phyloP scores from a whole-genome alignment of 2,888 invertebrate genomes.

The Macrosoma leucophasiata region DNA sequence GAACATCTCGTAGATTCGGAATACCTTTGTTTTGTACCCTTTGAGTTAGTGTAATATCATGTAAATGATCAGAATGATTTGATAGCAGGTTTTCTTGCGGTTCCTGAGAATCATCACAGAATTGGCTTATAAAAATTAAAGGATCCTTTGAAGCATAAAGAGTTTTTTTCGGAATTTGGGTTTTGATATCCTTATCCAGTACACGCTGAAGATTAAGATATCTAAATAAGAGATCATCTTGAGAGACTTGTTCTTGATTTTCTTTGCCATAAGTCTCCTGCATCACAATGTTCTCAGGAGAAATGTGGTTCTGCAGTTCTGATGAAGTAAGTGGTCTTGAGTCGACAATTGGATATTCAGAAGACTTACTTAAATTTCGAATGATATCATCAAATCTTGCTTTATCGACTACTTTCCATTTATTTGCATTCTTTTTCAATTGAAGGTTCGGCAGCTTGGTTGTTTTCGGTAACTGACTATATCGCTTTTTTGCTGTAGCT shows the following conservation, averaged over 20 bases:
- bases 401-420: too few relatives aligned
- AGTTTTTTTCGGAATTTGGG: neutral
- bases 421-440: too few relatives aligned
- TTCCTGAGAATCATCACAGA: constrained; percentile 1
- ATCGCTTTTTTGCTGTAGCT: too few relatives aligned
- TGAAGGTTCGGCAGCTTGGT: too few relatives aligned
- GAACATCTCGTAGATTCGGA: constrained; percentile 3
- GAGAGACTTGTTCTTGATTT: neutral
- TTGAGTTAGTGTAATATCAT: constrained; percentile 1
- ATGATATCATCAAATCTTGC: too few relatives aligned
- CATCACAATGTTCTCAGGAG: too few relatives aligned
- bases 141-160: neutral
- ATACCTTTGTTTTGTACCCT: neutral
- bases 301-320: too few relatives aligned
- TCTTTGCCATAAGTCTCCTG: neutral
- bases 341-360: too few relatives aligned
- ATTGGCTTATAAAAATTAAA: neutral
- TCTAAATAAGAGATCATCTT: neutral
- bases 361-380: too few relatives aligned
- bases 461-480: too few relatives aligned
- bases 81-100: constrained; percentile 1
- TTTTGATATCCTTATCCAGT: constrained; percentile 1
- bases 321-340: too few relatives aligned
- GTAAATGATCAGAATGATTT: constrained; percentile 1
- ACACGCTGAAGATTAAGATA: neutral